Evolutionary conservation across 2,797 vertebrate genomes (phyloP), one percentile per base, ranked within the genome.

Genomic region (Silurus aristotelis): DNA sequence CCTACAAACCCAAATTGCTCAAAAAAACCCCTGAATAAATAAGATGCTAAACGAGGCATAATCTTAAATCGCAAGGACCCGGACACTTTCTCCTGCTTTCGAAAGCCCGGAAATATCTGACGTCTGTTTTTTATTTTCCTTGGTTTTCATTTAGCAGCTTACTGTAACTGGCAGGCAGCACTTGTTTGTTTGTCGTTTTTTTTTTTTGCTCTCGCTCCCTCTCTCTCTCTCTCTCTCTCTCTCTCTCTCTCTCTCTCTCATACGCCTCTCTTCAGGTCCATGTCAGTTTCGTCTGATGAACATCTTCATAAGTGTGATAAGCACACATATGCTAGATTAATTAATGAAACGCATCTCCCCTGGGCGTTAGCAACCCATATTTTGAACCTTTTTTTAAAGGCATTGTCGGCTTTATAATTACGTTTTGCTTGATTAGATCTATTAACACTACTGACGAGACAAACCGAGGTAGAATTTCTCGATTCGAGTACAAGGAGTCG

Each of bases 381-480:
- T 90, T 89, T 91, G 91, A 92, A 91, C 92, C 89, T 92, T 91
- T 91, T 93, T 83, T 89, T 89, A 92, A 92, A 92, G 90, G 90
- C 91, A 89, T 91, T 90, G 90, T 91, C 92, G 85, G 83, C 88
- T 89, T 80, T 90, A 90, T 94, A 89, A 93, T 93, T 92, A 93
- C 82, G 89, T 80, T 87, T 82, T 72, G 83, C 70, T 90, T 91
- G 93, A 92, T 94, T 92, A 93, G 84, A 86, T 87, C 90, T 90
- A 91, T 93, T 92, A 87, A 88, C 88, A 87, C 85, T 88, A 90
- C 84, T 85, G 90, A 92, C 67, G 88, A 90, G 86, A 91, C 91
- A 61, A 84, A 83, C 66, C 89, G 90, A 88, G 87, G 68, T 90
- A 89, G 84, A 22, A 63, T 77, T 85, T 83, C 82, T 84, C 8